Evolutionary conservation across 1,140 invertebrate genomes (phyloP), one percentile per base, ranked within the genome.

Genomic region (Patella vulgata): DNA sequence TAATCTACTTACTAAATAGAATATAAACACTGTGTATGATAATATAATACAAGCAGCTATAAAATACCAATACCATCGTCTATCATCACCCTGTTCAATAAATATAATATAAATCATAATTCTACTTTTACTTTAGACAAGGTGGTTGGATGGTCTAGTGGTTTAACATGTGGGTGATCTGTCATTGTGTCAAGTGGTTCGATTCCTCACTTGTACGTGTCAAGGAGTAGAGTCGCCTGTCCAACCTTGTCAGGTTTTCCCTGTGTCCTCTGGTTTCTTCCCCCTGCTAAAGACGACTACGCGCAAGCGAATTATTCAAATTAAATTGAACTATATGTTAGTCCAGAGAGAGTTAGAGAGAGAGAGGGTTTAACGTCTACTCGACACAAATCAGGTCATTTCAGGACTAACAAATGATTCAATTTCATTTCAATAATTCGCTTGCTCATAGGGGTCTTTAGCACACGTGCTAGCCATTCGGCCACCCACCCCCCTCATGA

Each of bases 21-120:
- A 6, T 1, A 78, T 67, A 62, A 65, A 78, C 2, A 54, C 31
- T 28, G 60, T 33, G 43, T 78, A 78, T 4, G 69, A 23, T 14
- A 62, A 19, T 0, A 70, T 44, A 0, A 68, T 46, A 8, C 70
- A 11, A 42, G 55, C 60, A n/a, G 66, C 51, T 33, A 74, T 43
- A 1, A 78, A 1, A 54, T 73, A 73, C 1, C 73, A 48, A 39
- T 68, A 75, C 75, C 73, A 78, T 14, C n/a, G 9, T 4, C 66
- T 40, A 42, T 63, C 60, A 8, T 33, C 23, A 3, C 51, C 70
- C 75, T 77, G 51, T 19, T 65, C 63, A 47, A 44, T 33, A 50
- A 60, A 59, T 31, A 52, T 3, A 46, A 3, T 9, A 23, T 33
- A 33, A 19, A 48, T 42, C 1, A 0, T 48, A 1, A 19, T 39